Conservation (phyloP, 2,113 vertebrate genomes). For the Phaethon lepturus region DNA sequence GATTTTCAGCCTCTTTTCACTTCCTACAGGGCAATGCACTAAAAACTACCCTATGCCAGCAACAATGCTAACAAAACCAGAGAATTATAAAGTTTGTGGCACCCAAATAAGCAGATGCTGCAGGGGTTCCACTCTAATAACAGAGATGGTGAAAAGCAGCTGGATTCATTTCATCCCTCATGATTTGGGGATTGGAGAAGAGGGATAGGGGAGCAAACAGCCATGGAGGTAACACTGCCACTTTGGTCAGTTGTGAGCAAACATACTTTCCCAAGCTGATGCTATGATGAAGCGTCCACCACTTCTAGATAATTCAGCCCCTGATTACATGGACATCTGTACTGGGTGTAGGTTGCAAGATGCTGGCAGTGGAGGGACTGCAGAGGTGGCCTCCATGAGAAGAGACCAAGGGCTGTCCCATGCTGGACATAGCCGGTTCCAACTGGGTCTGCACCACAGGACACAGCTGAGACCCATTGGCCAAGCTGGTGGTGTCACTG, state of each 20-base stretch:
- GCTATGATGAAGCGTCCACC: not conserved
- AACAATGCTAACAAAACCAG: not conserved
- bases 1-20: not conserved
- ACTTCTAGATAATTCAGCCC: not conserved
- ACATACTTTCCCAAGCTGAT: not conserved
- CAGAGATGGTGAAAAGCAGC: not conserved
- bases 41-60: not conserved
- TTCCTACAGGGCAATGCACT: fast-evolving
- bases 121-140: not conserved
- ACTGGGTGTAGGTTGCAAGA: not conserved
- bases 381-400: not conserved
- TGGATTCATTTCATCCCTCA: not conserved
- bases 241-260: not conserved
- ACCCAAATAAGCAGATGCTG: not conserved
- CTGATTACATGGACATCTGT: not conserved
- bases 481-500: no score
- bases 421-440: no score
- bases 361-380: not conserved
- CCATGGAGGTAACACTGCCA: not conserved
- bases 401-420: not conserved
- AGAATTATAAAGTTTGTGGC: not conserved
- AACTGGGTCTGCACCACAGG: no score
- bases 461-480: no score
- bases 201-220: not conserved
- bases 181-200: not conserved